A percentile compares a stretch with the other conserved stretches of the same genome.
phyloP scores from a whole-genome alignment of 2,113 vertebrate species.

The Macheiramphus alcinus region DNA sequence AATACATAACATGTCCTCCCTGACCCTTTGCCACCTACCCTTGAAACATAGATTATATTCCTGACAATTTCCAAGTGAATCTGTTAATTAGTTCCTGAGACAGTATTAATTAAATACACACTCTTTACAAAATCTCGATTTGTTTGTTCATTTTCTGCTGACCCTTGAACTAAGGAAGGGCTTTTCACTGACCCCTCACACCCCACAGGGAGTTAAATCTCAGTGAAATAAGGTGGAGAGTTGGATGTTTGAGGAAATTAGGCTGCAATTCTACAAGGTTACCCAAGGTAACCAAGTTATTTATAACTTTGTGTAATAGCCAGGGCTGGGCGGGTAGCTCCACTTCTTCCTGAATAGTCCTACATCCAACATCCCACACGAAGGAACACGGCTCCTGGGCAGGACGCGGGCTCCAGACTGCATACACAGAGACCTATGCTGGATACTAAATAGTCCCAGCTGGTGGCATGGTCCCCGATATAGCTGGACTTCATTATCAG shows the following conservation, averaged over 20 bases:
- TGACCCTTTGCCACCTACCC: background rate
- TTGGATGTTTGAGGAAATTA: background rate
- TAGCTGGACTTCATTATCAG: background rate
- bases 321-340: background rate
- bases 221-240: background rate
- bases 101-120: background rate
- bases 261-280: background rate
- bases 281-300: background rate
- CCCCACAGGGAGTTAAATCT: background rate
- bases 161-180: background rate
- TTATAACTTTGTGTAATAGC: background rate
- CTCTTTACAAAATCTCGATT: background rate
- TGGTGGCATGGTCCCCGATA: background rate
- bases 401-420: background rate
- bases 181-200: background rate
- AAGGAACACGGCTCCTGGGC: background rate
- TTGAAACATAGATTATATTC: background rate
- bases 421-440: fast-evolving
- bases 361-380: background rate
- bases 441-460: background rate
- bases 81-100: conserved; percentile 16
- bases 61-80: background rate
- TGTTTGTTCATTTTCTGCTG: background rate
- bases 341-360: background rate
- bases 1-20: background rate